These are phyloP conservation scores for Hydropsyche tenuis DNA, from an alignment of 1,140 invertebrate species.

Conservation along the genomic window DNA sequence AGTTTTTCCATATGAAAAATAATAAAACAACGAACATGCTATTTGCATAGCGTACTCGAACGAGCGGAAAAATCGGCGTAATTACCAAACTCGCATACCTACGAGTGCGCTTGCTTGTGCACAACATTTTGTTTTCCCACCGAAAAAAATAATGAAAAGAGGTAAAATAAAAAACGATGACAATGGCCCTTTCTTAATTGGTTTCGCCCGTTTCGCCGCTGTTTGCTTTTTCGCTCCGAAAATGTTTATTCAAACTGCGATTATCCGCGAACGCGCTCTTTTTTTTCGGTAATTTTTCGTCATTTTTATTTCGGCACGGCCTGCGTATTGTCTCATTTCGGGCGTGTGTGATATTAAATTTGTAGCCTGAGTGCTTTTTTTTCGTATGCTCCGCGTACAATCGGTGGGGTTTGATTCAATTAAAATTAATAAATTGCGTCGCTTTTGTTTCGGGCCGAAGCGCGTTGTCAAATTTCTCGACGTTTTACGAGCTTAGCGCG, in stretches of 20 bases:
- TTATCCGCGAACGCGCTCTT: slow-evolving; percentile 6
- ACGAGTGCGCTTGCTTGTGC: too few relatives aligned
- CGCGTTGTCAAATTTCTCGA: background rate
- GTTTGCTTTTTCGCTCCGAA: slow-evolving; percentile 11
- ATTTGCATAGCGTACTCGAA: too few relatives aligned
- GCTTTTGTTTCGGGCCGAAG: background rate
- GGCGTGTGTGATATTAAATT: slow-evolving; percentile 2
- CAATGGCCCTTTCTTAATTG: slow-evolving; percentile 32
- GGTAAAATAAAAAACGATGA: slow-evolving; percentile 34
- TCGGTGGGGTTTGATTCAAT: slow-evolving; percentile 4
- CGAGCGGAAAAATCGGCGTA: background rate
- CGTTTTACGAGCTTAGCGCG: slow-evolving; percentile 5
- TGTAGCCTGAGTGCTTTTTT: background rate
- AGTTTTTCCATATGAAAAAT: too few relatives aligned
- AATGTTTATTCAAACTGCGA: slow-evolving; percentile 32
- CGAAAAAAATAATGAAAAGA: background rate
- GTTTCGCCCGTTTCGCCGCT: slow-evolving; percentile 13
- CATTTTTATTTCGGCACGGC: slow-evolving; percentile 1
- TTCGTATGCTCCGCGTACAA: too few relatives aligned
- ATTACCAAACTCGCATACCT: background rate
- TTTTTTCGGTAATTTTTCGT: background rate
- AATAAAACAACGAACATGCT: too few relatives aligned
- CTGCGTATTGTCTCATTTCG: background rate
- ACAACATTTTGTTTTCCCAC: too few relatives aligned
- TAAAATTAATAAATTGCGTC: slow-evolving; percentile 13